Base-by-base conservation (phyloP, 2,797 vertebrate species). In the Cetoscarus ocellatus region DNA sequence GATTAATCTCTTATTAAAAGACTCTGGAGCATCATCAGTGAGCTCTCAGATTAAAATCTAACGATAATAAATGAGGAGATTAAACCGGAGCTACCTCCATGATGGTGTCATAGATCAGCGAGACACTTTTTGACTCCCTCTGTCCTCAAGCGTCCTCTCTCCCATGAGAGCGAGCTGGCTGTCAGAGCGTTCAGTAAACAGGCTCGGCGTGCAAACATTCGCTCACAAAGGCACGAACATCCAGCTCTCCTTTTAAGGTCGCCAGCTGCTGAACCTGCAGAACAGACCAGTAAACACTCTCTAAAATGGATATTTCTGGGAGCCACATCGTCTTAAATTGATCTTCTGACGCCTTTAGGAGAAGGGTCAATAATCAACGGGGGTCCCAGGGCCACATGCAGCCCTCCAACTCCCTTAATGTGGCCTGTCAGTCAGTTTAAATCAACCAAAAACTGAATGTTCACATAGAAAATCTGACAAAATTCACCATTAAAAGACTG, bases 201-300 rank as follows among this genome's bases (percentile, higher is more conserved):
- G 63, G 58, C 73, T 59, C 68, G 18, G 67, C 55, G 6, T 73
- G 72, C 83, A 82, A 85, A 84, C 86, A 78, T 79, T 76, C 62
- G 81, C 86, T 88, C 85, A 80, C 68, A 81, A 82, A 76, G 80
- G 83, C 79, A 53, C 42, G 69, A 84, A 79, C 67, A 77, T 86
- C 76, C 40, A 67, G 39, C 67, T 75, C 34, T 83, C 91, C 91
- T 90, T 92, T 86, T 91, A 92, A 91, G 91, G 91, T 62, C 13
- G 43, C 38, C 67, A 13, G 71, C 74, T 34, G 62, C 67, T 50
- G 59, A 55, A 66, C 50, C 54, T 49, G 60, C 18, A 7, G 71
- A 69, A 73, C 80, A 65, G 27, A 27, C 27, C 27, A 27, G 27
- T 27, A 27, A 27, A 27, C 27, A 27, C 27, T 27, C 27, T 27